Conservation (phyloP, 2,113 vertebrate species). For the Protomyctophum bolini region DNA sequence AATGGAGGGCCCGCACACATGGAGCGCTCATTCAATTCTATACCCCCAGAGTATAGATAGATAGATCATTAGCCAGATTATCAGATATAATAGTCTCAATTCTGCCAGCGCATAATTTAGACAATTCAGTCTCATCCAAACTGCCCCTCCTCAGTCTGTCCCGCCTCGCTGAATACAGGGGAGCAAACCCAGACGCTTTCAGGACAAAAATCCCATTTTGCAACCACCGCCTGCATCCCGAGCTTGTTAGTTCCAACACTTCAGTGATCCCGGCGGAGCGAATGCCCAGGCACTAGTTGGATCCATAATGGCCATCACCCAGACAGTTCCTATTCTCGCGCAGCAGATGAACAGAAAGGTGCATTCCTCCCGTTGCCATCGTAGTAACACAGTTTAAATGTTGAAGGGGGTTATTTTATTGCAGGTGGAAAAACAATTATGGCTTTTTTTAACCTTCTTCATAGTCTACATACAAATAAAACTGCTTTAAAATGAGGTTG, state of each 20-base stretch:
- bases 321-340: conserved; percentile 64
- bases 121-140: not conserved
- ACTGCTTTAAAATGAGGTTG: conserved; percentile 70
- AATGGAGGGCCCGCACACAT: too few species aligned
- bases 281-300: conserved; percentile 62
- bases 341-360: conserved; percentile 71
- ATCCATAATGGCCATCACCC: conserved; percentile 77
- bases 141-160: not conserved
- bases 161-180: conserved; percentile 30
- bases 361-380: conserved; percentile 53
- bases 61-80: conserved; percentile 70
- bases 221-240: conserved; percentile 72
- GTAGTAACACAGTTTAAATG: conserved; percentile 62
- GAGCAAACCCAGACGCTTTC: conserved; percentile 66
- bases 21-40: conserved; percentile 50
- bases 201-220: conserved; percentile 78
- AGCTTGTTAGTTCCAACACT: conserved; percentile 80
- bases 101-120: conserved; percentile 55
- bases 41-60: conserved; percentile 52
- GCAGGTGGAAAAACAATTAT: conserved; percentile 59
- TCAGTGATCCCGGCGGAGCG: conserved; percentile 74
- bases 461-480: conserved; percentile 59
- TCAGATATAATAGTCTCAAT: conserved; percentile 71
- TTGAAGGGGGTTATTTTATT: conserved; percentile 69
- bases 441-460: conserved; percentile 56